phyloP scores from a whole-genome alignment of 2,888 invertebrate genomes.

The Plagodis pulveraria region DNA sequence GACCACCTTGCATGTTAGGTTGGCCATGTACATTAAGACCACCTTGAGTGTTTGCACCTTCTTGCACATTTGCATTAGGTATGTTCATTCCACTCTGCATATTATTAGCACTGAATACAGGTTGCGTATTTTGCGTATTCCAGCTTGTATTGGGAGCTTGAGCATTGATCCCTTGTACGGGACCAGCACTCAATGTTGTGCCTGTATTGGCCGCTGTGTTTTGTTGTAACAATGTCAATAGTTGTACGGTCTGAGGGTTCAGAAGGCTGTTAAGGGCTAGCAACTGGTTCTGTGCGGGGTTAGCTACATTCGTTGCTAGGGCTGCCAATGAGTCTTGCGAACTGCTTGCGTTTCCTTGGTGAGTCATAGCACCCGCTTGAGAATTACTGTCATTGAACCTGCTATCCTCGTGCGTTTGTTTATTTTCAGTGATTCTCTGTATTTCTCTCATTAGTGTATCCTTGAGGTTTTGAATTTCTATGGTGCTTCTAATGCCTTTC shows the following conservation, averaged over 20 bases:
- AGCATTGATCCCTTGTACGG: neutral
- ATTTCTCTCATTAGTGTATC: constrained; percentile 31
- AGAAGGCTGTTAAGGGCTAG: constrained; percentile 6
- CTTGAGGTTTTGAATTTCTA: constrained; percentile 39
- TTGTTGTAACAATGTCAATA: constrained; percentile 11
- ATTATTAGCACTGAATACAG: neutral
- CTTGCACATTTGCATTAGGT: neutral
- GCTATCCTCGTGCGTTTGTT: neutral
- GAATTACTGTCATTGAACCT: constrained; percentile 4
- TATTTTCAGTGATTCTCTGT: constrained; percentile 6
- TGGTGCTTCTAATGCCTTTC: constrained; percentile 32
- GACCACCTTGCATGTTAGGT: neutral
- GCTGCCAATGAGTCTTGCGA: neutral
- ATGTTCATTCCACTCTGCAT: neutral
- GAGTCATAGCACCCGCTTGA: neutral
- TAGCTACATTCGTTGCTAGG: neutral
- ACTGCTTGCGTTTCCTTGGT: neutral
- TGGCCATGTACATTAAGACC: neutral
- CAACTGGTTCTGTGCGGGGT: constrained; percentile 3
- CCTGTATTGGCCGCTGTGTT: neutral
- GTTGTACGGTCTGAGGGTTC: constrained; percentile 8
- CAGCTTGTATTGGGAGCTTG: neutral
- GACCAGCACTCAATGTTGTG: neutral
- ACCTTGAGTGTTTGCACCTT: neutral
- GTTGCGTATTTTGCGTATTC: neutral